Evolutionary conservation across 2,113 vertebrate species (phyloP), one percentile per base, ranked within the genome.

Genomic region (Oreochromis aureus): DNA sequence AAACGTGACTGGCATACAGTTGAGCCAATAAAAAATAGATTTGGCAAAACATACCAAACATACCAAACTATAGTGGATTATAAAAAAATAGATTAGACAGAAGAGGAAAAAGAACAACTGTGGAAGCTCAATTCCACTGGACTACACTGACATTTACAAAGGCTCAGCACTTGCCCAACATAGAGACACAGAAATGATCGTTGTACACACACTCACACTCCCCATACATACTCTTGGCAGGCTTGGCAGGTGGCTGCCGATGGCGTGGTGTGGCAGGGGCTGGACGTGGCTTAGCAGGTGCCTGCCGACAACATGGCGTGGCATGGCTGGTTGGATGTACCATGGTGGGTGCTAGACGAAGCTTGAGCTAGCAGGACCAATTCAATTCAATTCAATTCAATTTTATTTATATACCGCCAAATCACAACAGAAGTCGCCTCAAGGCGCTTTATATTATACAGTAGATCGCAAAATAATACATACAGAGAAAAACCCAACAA

Each of bases 141-240:
- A 19, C 10, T 10, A 22, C 19, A 22, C 51, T 54, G 51, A 53
- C 51, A 53, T 53, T 53, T 53, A 53, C 51, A 53, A 53, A 53
- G 19, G 51, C 1, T 53, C 1, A 53, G 51, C 51, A 53, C 51
- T 10, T 53, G 18, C 51, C 51, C 51, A 53, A 53, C 51, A 53
- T 53, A 53, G 18, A 53, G 51, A n/a, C 51, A 53, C 51, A 53
- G 51, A 53, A 53, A 53, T 53, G 51, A 53, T 53, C 4, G 4
- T 18, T 1, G 51, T 53, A 53, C 18, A 53, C 0, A 53, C 0
- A 53, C 1, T 53, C 51, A 53, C 51, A 53, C 2, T 53, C 51
- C 1, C 51, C 3, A 53, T 53, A 53, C 51, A 53, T 53, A 53
- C 51, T n/a, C 0, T 53, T 19, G 51, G 8, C 51, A 53, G 51